Base-by-base conservation (phyloP, 2,113 vertebrate species). In the Sclerurus mexicanus region DNA sequence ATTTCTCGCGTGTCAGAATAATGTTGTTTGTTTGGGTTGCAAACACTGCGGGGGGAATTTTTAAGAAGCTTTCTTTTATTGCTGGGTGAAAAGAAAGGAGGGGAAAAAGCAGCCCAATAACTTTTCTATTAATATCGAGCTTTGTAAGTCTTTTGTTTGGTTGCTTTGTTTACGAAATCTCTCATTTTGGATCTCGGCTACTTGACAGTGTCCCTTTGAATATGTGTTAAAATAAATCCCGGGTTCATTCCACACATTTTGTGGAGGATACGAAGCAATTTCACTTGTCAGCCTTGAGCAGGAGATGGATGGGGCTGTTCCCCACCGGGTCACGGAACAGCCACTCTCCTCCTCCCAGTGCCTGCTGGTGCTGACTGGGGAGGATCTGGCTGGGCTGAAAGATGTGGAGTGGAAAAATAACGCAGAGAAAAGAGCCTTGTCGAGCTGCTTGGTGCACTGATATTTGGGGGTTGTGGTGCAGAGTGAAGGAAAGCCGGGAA, bases 291-390 rank as follows among this genome's bases (percentile, higher is more conserved):
- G 87, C 73, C 11, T 1, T 23, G 85, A 76, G 71, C 33, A 3
- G 90, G 77, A 66, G 93, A 96, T 75, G 93, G 96, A 86, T 92
- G 95, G 71, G 64, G 40, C 77, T 7, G 5, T 78, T 85, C 66
- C 40, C 62, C 1, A 7, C 28, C 1, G 11, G 52, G 22, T 55
- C n/a, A 13, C 14, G 55, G 59, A 74, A n/a, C n/a, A 87, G 67
- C 27, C 10, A 0, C 39, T 71, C 31, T 40, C 20, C 16, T 33
- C 35, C 37, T 55, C 66, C 46, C 4, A 10, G 21, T 13, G 13
- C 47, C 64, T 23, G 30, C 8, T 71, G 85, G 17, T 25, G 71
- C 25, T 46, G 8, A 3, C 19, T 44, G 60, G n/a, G 46, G 24
- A n/a, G 58, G 39, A 33, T 23, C 58, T 37, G 40, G 8, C 28